Evolutionary conservation across 2,113 vertebrate genomes (phyloP), one percentile per base, ranked within the genome.

Genomic region (Oryzias curvinotus): DNA sequence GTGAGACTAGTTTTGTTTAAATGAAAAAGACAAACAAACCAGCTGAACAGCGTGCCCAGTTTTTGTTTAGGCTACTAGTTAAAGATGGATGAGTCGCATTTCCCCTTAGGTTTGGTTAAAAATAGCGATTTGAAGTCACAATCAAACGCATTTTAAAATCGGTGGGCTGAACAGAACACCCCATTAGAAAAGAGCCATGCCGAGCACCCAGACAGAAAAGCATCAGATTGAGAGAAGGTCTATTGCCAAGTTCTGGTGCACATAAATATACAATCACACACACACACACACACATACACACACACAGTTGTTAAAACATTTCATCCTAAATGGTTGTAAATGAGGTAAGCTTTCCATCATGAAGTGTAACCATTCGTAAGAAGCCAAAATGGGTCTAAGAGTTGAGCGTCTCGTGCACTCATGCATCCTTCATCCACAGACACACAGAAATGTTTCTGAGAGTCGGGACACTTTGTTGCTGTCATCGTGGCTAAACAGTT

Each of bases 161-260:
- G 62, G 47, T 55, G 54, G 78, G 60, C 54, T 69, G 55, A 76
- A 88, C 52, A 74, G 54, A 71, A 78, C 76, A 71, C 73, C 52
- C 83, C 70, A 77, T 74, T 60, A 75, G 73, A 79, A 87, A 77
- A 84, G 52, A 78, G 82, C 73, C 85, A 85, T 83, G 85, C 86
- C 81, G 89, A 87, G 68, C 84, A 85, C 63, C 67, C 69, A 83
- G 78, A 55, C 79, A 77, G 85, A 78, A 83, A 87, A 81, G 77
- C 73, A 83, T 88, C 76, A 83, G 78, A 81, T 79, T 68, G 61
- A 75, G 65, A 68, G 71, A 64, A 75, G 62, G 71, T 78, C 84
- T 85, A 83, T 75, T 71, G 77, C 75, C 82, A 81, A 84, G 73
- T 86, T 85, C 68, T 75, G 82, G 80, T 85, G 75, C 83, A 89